phyloP scores from a whole-genome alignment of 1,140 invertebrate genomes.

The Nephila pilipes region DNA sequence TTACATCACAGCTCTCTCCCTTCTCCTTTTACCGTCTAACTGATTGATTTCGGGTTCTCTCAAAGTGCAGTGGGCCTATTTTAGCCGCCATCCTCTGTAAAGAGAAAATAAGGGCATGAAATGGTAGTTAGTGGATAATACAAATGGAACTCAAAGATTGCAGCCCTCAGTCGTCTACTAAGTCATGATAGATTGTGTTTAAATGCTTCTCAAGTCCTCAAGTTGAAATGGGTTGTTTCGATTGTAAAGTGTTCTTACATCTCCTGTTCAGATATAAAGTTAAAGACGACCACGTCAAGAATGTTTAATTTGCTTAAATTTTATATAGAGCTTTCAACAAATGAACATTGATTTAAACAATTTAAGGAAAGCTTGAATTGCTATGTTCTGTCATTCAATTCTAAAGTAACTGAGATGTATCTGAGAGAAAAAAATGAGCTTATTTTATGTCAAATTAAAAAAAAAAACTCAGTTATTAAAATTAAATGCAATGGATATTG shows the following conservation, averaged over 20 bases:
- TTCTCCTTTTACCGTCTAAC: conserved; percentile 31
- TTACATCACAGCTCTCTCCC: conserved; percentile 27
- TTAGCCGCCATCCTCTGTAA: conserved; percentile 15
- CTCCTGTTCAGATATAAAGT: no score
- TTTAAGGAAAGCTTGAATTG: no score
- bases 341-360: no score
- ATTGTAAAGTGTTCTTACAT: not conserved
- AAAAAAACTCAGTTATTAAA: no score
- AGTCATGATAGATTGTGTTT: not conserved
- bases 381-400: no score
- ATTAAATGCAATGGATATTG: no score
- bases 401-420: no score
- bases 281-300: no score
- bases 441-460: no score
- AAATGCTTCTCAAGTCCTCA: not conserved
- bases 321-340: no score
- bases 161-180: not conserved
- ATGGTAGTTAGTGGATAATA: conserved; percentile 59
- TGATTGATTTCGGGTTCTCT: conserved; percentile 52
- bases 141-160: conserved; percentile 51
- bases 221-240: not conserved
- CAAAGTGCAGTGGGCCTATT: conserved; percentile 10
- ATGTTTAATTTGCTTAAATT: no score
- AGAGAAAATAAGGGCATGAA: conserved; percentile 73
- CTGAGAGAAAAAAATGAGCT: no score